Base-by-base conservation (phyloP, 1,140 invertebrate genomes). In the Drosophila eugracilis region DNA sequence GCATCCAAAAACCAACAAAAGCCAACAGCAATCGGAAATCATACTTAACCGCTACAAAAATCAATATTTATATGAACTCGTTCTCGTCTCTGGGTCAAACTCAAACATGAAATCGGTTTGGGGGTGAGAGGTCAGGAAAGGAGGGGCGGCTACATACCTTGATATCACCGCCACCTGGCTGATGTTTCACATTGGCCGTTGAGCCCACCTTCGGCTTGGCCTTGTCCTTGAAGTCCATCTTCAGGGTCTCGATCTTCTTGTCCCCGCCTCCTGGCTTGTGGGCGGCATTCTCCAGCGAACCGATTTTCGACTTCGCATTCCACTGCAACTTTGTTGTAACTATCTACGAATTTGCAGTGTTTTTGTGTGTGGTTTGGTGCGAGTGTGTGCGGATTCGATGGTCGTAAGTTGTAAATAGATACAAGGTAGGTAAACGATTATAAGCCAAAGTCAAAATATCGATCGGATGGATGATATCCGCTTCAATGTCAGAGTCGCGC, bases 281-380 rank as follows among this genome's bases (percentile, higher is more conserved):
- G 4, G 95, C 94, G n/a, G 96, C 94, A 91, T 99, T 99, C n/a
- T 98, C 96, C 72, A 99, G 92, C 0, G 97, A 98, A 22, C 97
- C 97, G 58, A 99, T 94, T 93, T 98, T 98, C 15, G 97, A 95
- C 92, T 97, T 97, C 0, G 97, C 97, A 77, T 96, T 97, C 97
- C 97, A 99, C 83, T 97, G 95, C 55, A 98, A 92, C 92, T 97
- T 98, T 65, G 96, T 95, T 83, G 96, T 94, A 62, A 94, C 92
- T 78, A 97, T 97, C 96, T 97, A 91, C 24, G 93, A 78, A 67
- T 80, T 85, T 75, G 70, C 70, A 45, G 50, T 55, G 62, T 32
- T 22, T 50, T 59, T 44, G 6, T 39, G 17, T 9, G 17, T 55
- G 24, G 57, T 63, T n/a, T 59, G 69, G 36, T 84, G 62, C 55